These are phyloP conservation scores for Sebastes dallii DNA, from an alignment of 2,797 vertebrate species.

Conservation along the genomic window DNA sequence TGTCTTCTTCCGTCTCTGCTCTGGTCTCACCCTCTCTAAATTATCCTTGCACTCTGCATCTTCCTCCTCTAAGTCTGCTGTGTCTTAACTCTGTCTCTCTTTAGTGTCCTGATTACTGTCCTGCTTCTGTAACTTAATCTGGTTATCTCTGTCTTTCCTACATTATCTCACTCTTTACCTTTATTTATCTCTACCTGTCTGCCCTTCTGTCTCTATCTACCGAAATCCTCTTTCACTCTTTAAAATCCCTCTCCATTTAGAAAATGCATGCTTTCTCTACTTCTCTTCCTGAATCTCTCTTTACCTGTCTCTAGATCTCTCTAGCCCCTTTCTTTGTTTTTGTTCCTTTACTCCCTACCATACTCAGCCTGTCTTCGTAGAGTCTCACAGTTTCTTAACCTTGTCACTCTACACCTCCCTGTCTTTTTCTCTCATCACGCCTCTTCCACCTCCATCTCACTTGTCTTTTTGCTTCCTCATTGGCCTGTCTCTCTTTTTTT, in stretches of 20 bases:
- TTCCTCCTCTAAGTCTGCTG: background rate
- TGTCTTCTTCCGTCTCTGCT: slow-evolving; percentile 24
- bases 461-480: background rate
- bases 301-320: background rate
- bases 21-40: background rate
- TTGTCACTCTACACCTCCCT: background rate
- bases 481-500: background rate
- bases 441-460: background rate
- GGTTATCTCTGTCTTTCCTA: background rate
- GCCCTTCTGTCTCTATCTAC: background rate
- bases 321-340: background rate
- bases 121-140: background rate
- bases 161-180: background rate
- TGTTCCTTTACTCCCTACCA: background rate
- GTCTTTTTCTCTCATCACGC: background rate
- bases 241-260: background rate
- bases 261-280: background rate
- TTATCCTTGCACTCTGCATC: background rate
- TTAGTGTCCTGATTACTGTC: background rate
- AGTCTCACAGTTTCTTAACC: background rate
- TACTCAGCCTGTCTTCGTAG: background rate
- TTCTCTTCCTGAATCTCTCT: background rate
- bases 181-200: background rate
- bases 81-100: background rate
- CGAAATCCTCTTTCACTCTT: background rate